Evolutionary conservation across 2,113 vertebrate species (phyloP).

Genomic region (Xenotilapia caudafasciata): DNA sequence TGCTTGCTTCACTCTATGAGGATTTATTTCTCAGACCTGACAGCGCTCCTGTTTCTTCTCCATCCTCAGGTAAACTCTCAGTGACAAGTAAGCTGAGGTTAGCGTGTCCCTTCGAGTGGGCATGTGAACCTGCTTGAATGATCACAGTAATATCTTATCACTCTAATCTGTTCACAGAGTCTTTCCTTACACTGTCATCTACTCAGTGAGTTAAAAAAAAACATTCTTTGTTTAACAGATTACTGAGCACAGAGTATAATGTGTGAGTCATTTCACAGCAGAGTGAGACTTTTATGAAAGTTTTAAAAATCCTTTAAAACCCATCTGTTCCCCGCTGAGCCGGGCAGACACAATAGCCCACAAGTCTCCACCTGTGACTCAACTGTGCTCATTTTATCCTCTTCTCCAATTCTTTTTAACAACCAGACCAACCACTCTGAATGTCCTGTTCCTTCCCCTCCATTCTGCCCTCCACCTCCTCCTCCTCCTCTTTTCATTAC

Average conservation of each 20-base stretch:
- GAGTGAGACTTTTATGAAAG: neutral
- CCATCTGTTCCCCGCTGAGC: neutral
- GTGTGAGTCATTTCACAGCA: neutral
- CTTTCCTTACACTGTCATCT: neutral
- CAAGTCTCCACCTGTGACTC: neutral
- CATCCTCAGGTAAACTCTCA: neutral
- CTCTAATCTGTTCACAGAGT: neutral
- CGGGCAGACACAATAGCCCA: neutral
- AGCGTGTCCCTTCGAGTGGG: neutral
- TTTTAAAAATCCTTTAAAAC: neutral
- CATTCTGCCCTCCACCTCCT: neutral
- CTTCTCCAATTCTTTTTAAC: neutral
- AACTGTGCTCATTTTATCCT: conserved; percentile 6
- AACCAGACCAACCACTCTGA: neutral
- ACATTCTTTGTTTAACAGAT: neutral
- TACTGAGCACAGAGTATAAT: neutral
- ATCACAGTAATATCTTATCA: neutral
- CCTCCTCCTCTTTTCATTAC: conserved; percentile 47
- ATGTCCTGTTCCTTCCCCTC: conserved; percentile 10
- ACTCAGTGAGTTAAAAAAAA: neutral
- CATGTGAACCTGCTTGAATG: neutral
- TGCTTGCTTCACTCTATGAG: fast-evolving
- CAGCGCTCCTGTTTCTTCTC: neutral
- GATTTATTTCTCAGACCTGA: neutral
- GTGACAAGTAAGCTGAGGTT: neutral